Conservation (phyloP, 2,113 vertebrate genomes). For the Sinocyclocheilus anophthalmus region DNA sequence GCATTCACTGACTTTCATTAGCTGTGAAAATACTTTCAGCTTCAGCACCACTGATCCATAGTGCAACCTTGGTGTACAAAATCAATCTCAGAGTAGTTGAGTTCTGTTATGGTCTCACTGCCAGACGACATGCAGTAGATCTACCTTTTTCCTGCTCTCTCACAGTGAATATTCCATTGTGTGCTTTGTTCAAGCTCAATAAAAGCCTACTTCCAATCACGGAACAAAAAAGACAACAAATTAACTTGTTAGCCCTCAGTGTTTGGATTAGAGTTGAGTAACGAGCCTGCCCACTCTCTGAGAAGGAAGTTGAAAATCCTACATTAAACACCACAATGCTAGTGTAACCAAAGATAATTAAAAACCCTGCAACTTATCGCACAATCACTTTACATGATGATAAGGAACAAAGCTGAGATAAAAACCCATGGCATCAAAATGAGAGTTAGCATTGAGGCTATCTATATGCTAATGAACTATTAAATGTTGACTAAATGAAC, state of each 20-base stretch:
- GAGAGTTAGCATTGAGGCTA: no score
- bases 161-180: constrained; percentile 7
- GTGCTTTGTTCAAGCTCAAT: constrained; percentile 42
- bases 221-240: constrained; percentile 22
- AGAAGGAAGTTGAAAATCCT: neutral
- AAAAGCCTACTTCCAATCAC: neutral
- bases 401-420: constrained; percentile 5
- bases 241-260: constrained; percentile 15
- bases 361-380: neutral
- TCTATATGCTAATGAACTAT: no score
- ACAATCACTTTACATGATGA: neutral
- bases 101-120: constrained; percentile 9
- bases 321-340: neutral
- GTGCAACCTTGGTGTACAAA: constrained; percentile 27
- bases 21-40: constrained; percentile 24
- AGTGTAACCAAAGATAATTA: neutral
- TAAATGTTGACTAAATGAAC: neutral
- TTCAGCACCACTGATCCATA: constrained; percentile 32
- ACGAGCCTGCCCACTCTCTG: neutral
- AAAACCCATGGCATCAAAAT: neutral
- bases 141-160: neutral
- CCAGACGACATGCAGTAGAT: neutral
- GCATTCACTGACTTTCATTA: constrained; percentile 36
- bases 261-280: constrained; percentile 8
- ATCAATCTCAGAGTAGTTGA: constrained; percentile 18